Base-by-base conservation (phyloP, 2,888 invertebrate species). In the Drosophila pegasa region DNA sequence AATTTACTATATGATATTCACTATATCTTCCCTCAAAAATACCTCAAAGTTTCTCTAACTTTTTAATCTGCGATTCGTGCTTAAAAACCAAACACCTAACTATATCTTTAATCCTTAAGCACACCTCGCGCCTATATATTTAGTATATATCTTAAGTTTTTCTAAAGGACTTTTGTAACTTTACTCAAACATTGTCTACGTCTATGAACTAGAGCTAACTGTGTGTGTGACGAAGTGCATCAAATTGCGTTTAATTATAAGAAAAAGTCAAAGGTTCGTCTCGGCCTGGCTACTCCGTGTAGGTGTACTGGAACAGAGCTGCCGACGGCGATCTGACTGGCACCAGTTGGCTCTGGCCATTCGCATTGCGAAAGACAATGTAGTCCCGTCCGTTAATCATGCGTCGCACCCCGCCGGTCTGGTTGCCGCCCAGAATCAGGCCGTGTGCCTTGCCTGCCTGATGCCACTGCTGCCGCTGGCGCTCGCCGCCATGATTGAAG, bases 301-400 rank as follows among this genome's bases (percentile, higher is more conserved):
- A 92, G 2, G 93, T 92, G 80, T 93, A 94, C 71, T 95, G 95
- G 92, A 96, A 97, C 5, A 97, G 92, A 51, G 96, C 94, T 12
- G 96, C 96, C 0, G 97, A 96, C 0, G 96, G 96, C 3, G 95
- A 94, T 74, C 96, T 92, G 0, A 95, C 93, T 0, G 97, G 97
- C 54, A 97, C 94, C 63, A 97, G 93, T 76, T 94, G 94, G n/a
- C 93, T 94, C 20, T 94, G 94, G 0, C 96, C 96, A 61, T 93
- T 93, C 3, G 93, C 91, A 20, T 94, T 93, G 16, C 94, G 94
- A 27, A 94, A 93, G 0, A 96, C 94, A 92, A 95, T 95, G 91
- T 96, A 97, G 85, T 96, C 95, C 50, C 96, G 93, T 0, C 96
- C 97, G 81, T 97, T 96, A 37, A 97, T 94, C 5, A 94, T 93